phyloP scores from a whole-genome alignment of 2,113 vertebrate species.

The Bostrychus sinensis region DNA sequence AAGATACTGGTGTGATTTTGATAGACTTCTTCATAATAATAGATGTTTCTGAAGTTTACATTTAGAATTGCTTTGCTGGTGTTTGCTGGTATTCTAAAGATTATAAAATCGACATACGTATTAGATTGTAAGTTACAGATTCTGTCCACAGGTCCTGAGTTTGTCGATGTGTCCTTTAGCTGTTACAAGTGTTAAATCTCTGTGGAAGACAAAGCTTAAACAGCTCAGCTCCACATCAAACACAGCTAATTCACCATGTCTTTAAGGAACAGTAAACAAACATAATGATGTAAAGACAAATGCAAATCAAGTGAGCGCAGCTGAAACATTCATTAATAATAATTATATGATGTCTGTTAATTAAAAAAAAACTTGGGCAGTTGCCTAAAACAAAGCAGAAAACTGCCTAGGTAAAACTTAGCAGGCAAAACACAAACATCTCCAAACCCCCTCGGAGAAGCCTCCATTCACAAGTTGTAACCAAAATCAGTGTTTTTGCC shows the following conservation, averaged over 20 bases:
- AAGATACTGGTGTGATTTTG: too few relatives aligned
- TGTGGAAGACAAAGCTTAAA: too few relatives aligned
- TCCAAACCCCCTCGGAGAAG: slow-evolving; percentile 52
- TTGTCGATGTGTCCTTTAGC: too few relatives aligned
- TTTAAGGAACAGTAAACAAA: slow-evolving; percentile 52
- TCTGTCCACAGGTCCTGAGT: too few relatives aligned
- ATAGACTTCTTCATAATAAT: too few relatives aligned
- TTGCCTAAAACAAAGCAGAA: slow-evolving; percentile 35
- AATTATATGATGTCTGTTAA: slow-evolving; percentile 14
- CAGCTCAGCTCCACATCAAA: slow-evolving; percentile 38
- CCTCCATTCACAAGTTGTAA: slow-evolving; percentile 67
- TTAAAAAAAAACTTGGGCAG: slow-evolving; percentile 31
- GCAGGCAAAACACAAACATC: slow-evolving; percentile 40
- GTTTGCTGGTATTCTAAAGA: too few relatives aligned
- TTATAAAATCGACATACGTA: too few relatives aligned
- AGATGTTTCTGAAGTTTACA: too few relatives aligned
- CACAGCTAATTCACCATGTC: slow-evolving; percentile 56
- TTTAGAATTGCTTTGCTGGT: too few relatives aligned
- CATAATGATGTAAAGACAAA: slow-evolving; percentile 32
- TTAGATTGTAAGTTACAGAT: too few relatives aligned
- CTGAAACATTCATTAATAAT: slow-evolving; percentile 24
- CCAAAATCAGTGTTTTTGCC: slow-evolving; percentile 72
- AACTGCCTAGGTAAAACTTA: too few relatives aligned
- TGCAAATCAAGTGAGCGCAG: slow-evolving; percentile 24
- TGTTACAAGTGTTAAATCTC: too few relatives aligned